Evolutionary conservation across 2,888 invertebrate species (phyloP).

Genomic region (Hirtodrosophila duncani): DNA sequence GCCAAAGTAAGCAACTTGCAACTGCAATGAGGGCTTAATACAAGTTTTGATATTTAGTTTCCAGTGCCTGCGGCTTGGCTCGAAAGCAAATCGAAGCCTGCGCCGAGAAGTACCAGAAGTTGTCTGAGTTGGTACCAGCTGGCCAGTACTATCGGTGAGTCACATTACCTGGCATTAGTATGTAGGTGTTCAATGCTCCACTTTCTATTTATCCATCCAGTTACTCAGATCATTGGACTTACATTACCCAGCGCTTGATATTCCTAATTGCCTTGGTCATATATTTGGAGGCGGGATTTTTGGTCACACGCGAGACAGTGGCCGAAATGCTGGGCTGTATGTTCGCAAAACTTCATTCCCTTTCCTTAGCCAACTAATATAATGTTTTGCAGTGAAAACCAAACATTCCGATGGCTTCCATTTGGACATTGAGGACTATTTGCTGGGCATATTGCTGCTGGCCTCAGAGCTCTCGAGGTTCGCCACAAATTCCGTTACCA

Average conservation of each 20-base stretch:
- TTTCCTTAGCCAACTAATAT: not conserved
- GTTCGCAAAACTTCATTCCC: conserved; percentile 50
- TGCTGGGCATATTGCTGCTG: conserved; percentile 89
- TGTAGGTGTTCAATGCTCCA: conserved; percentile 18
- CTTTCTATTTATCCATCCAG: conserved; percentile 70
- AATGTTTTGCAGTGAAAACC: conserved; percentile 86
- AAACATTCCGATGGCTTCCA: conserved; percentile 87
- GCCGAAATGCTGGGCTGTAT: conserved; percentile 89
- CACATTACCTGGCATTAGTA: not conserved
- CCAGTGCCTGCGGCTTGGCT: conserved; percentile 82
- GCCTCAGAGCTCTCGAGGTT: conserved; percentile 90
- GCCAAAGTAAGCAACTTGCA: conserved; percentile 81
- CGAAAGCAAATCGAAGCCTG: conserved; percentile 84
- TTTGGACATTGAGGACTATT: conserved; percentile 93
- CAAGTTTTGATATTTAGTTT: conserved; percentile 79
- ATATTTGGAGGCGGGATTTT: conserved; percentile 88
- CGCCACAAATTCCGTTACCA: conserved; percentile 90
- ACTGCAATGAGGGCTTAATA: not conserved
- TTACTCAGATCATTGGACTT: conserved; percentile 93
- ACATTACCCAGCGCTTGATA: conserved; percentile 87
- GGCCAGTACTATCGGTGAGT: conserved; percentile 88
- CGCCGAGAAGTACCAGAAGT: conserved; percentile 81
- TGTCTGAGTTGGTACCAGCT: conserved; percentile 84
- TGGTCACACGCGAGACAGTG: conserved; percentile 86
- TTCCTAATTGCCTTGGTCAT: conserved; percentile 88